Evolutionary conservation across 2,113 vertebrate species (phyloP).

Genomic region (Scophthalmus maximus): DNA sequence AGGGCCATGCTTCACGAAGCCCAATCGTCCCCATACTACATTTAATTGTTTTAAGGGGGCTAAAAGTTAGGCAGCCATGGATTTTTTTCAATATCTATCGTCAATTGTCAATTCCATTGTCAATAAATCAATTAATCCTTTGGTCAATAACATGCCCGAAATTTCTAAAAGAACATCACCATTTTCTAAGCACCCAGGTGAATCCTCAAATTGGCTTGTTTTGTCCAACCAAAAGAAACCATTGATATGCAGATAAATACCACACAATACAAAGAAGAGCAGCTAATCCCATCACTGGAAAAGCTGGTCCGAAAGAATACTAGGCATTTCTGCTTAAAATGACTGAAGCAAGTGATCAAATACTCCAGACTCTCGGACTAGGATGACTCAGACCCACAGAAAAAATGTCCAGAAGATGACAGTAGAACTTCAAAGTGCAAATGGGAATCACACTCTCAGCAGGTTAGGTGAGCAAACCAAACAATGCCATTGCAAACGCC

Average conservation of each 20-base stretch:
- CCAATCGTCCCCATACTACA: conserved; percentile 3
- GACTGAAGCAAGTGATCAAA: not conserved
- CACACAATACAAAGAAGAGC: not conserved
- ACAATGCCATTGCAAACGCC: not conserved
- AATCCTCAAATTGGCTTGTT: conserved; percentile 8
- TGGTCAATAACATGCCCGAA: not conserved
- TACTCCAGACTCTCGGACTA: not conserved
- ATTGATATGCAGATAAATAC: conserved; percentile 5
- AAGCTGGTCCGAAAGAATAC: too few relatives aligned
- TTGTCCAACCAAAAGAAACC: conserved; percentile 6
- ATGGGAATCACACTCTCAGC: conserved; percentile 5
- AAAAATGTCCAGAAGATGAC: not conserved
- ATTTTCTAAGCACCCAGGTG: not conserved
- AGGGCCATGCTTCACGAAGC: conserved; percentile 24
- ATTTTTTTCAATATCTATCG: conserved; percentile 9
- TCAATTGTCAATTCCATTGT: conserved; percentile 9
- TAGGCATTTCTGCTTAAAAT: too few relatives aligned
- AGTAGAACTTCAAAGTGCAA: not conserved
- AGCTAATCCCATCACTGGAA: not conserved
- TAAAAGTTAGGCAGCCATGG: conserved; percentile 11
- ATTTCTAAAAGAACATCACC: not conserved
- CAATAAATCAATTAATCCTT: conserved; percentile 7
- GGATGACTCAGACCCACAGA: not conserved
- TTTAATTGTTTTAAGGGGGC: conserved; percentile 20
- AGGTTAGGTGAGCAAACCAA: not conserved